phyloP scores from a whole-genome alignment of 2,113 vertebrate genomes.

The Glaucidium brasilianum region DNA sequence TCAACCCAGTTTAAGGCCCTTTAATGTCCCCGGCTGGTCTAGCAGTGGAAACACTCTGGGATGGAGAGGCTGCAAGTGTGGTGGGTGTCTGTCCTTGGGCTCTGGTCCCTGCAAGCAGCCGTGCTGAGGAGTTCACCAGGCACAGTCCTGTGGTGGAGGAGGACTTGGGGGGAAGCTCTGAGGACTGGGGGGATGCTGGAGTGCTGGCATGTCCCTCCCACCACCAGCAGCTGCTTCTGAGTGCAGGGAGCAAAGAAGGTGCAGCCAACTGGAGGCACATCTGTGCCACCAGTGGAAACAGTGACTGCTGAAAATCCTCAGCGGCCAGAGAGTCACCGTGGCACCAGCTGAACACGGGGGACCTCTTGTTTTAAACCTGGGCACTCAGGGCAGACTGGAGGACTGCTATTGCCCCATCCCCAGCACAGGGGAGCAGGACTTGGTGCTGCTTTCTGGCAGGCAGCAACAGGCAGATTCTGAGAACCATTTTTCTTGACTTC shows the following conservation, averaged over 20 bases:
- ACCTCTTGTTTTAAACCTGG: not conserved
- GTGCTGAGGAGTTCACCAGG: not conserved
- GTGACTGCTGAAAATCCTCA: not conserved
- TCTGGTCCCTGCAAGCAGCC: not conserved
- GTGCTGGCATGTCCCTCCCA: not conserved
- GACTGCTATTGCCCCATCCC: not conserved
- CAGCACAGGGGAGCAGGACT: not conserved
- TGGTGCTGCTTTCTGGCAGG: fast-evolving
- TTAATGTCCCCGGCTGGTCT: not conserved
- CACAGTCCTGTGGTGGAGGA: not conserved
- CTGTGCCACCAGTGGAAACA: not conserved
- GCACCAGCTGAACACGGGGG: not conserved
- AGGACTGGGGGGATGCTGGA: not conserved
- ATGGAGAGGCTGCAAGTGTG: not conserved
- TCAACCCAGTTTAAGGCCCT: not conserved
- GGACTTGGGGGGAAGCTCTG: not conserved
- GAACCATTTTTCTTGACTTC: not conserved
- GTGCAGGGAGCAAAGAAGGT: not conserved
- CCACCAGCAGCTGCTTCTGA: not conserved
- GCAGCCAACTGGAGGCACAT: not conserved
- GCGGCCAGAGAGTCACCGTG: fast-evolving
- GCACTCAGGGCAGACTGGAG: fast-evolving
- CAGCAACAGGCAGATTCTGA: not conserved
- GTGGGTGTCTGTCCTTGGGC: not conserved
- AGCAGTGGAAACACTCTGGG: not conserved